Conservation (phyloP, 2,888 invertebrate species). For the Isoperla grammatica region DNA sequence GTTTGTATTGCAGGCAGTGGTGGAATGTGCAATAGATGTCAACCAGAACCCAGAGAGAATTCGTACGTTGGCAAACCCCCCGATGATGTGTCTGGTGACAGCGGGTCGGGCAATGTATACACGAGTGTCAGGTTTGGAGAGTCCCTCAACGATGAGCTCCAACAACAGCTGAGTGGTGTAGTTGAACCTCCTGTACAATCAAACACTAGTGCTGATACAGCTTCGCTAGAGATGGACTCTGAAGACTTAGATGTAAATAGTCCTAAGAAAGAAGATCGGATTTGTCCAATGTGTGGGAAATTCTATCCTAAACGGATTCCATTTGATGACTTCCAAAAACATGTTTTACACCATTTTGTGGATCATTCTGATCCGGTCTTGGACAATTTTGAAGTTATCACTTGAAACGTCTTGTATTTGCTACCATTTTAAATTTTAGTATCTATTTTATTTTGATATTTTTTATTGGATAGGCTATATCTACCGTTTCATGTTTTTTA, state of each 20-base stretch:
- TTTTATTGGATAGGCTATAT: not conserved
- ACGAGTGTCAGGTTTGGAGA: not conserved
- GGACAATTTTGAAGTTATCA: conserved; percentile 25
- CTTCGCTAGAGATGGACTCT: not conserved
- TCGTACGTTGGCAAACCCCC: not conserved
- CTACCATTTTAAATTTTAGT: not conserved
- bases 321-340: conserved; percentile 63
- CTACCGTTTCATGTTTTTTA: not conserved
- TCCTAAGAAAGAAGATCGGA: conserved; percentile 45
- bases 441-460: not conserved
- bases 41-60: not conserved
- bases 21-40: conserved; percentile 2
- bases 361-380: conserved; percentile 34
- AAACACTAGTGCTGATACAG: not conserved
- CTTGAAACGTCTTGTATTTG: conserved; percentile 2
- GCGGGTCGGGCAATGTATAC: too few species aligned
- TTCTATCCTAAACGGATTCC: conserved; percentile 52
- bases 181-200: conserved; percentile 18
- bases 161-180: conserved; percentile 16
- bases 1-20: not conserved
- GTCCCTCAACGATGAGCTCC: conserved; percentile 2
- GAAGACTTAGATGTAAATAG: not conserved
- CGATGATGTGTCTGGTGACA: not conserved
- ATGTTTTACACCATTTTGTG: conserved; percentile 72
- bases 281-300: conserved; percentile 71